Percentiles rank a stretch among this genome's conserved stretches.
phyloP scores from a whole-genome alignment of 2,113 vertebrate species.

The Arothron firmamentum region DNA sequence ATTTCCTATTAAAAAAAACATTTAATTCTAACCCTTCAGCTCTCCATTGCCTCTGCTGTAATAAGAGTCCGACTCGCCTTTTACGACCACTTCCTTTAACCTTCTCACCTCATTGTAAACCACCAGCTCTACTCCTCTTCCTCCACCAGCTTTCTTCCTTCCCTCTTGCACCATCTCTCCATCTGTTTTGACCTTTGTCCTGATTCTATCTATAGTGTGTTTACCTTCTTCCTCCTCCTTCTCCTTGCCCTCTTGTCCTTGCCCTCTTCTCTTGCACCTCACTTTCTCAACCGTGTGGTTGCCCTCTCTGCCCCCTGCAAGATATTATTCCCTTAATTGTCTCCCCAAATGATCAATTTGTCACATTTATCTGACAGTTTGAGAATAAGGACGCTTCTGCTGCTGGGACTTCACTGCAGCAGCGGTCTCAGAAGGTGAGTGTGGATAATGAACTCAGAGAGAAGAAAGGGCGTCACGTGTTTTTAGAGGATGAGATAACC shows the following conservation, averaged over 20 bases:
- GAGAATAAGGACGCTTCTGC: constrained; percentile 19
- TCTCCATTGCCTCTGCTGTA: constrained; percentile 42
- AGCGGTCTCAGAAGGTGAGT: constrained; percentile 28
- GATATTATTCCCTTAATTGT: constrained; percentile 29
- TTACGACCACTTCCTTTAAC: constrained; percentile 67
- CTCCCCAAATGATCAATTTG: constrained; percentile 46
- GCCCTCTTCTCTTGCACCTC: constrained; percentile 24
- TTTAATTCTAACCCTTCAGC: constrained; percentile 66
- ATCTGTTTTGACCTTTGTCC: constrained; percentile 48
- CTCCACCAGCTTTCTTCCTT: constrained; percentile 14
- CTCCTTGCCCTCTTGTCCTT: constrained; percentile 33
- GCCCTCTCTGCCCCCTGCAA: constrained; percentile 18
- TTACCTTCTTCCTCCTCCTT: constrained; percentile 41
- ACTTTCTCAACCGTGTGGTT: constrained; percentile 15
- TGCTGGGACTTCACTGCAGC: constrained; percentile 3
- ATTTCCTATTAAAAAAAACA: constrained; percentile 63
- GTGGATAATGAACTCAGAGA: neutral
- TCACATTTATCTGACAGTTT: constrained; percentile 44
- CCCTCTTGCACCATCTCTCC: constrained; percentile 39
- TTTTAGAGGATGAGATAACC: neutral
- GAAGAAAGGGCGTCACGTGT: neutral
- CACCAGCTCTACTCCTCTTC: constrained; percentile 31
- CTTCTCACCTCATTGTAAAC: constrained; percentile 61
- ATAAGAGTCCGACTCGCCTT: constrained; percentile 39
- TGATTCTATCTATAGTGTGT: constrained; percentile 47